These are phyloP conservation scores for Enteromius trimaculatus DNA, from an alignment of 2,797 vertebrate species.

Conservation along the genomic window DNA sequence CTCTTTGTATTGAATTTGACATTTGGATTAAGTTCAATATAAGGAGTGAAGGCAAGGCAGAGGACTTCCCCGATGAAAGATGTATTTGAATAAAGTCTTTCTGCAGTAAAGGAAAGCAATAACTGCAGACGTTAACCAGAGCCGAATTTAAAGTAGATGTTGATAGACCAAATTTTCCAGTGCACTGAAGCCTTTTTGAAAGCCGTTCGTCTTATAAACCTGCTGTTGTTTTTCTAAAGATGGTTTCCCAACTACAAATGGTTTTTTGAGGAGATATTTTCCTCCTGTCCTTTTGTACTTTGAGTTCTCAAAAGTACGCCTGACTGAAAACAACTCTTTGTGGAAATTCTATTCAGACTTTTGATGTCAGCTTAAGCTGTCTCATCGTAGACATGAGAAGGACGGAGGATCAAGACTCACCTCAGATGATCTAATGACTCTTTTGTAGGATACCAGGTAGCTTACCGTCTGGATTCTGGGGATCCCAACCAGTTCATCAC, in stretches of 20 bases:
- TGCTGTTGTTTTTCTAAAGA: slow-evolving; percentile 43
- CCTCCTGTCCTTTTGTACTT: slow-evolving; percentile 24
- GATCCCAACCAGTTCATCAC: slow-evolving; percentile 90
- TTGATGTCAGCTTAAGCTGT: slow-evolving; percentile 37
- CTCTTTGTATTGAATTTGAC: slow-evolving; percentile 18
- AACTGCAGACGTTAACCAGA: slow-evolving; percentile 28
- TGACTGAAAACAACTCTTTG: slow-evolving; percentile 40
- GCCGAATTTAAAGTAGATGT: slow-evolving; percentile 38
- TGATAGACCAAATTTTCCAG: slow-evolving; percentile 50
- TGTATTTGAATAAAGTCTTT: slow-evolving; percentile 26
- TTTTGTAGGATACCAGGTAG: slow-evolving; percentile 90
- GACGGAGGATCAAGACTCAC: not conserved
- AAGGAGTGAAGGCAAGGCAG: slow-evolving; percentile 2
- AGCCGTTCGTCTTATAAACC: slow-evolving; percentile 48
- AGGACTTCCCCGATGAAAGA: slow-evolving; percentile 12
- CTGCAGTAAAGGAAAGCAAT: slow-evolving; percentile 27
- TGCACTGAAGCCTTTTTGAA: slow-evolving; percentile 53
- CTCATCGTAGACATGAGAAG: slow-evolving; percentile 13
- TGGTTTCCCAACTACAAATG: slow-evolving; percentile 42
- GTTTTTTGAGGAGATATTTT: slow-evolving; percentile 21
- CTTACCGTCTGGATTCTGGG: slow-evolving; percentile 88
- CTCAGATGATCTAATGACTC: slow-evolving; percentile 9
- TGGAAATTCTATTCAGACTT: slow-evolving; percentile 36
- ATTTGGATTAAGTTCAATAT: slow-evolving; percentile 19
- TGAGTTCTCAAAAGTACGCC: slow-evolving; percentile 32